Base-by-base conservation (phyloP, 2,797 vertebrate genomes). In the Bovichtus variegatus region DNA sequence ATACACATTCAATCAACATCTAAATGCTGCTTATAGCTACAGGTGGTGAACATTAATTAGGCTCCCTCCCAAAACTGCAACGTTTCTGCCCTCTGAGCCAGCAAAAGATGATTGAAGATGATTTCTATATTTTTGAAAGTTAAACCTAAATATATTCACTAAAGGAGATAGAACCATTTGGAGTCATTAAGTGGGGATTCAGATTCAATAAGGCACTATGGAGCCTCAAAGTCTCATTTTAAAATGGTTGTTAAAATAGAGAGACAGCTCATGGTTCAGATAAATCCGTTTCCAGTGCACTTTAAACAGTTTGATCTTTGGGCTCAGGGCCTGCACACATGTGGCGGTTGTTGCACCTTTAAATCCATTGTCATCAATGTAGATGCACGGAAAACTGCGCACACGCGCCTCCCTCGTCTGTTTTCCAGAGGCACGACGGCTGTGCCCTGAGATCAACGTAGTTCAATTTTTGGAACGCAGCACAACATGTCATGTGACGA, bases 1-100 rank as follows among this genome's bases (percentile, higher is more conserved):
- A 31, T 31, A 31, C 31, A 31, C 31, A 31, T 31, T 31, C 31
- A 31, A 31, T 31, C 31, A 31, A 31, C 31, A 31, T 31, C 31
- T 31, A n/a, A n/a, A n/a, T 40, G 50, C 57, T 46, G 51, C 44
- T 57, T 41, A 51, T 60, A 67, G 51, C 62, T 23, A 51, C 68
- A 60, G 44, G 62, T 72, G 63, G 12, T 25, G 5, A 76, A 53
- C 62, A 54, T 46, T 23, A 72, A 67, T 64, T 27, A 76, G 23
- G 12, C n/a, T 70, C 18, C 36, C 29, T 27, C 7, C 57, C 16
- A 36, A 19, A 69, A 29, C 31, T 38, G 31, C 8, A 38, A 13
- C 15, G 13, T 53, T 38, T 29, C 29, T n/a, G 54, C 55, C 13
- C 13, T 18, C 8, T 12, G 18, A 41, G 9, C 7, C 36, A 63